phyloP scores from a whole-genome alignment of 2,888 invertebrate species.

The Tuberolachnus salignus region DNA sequence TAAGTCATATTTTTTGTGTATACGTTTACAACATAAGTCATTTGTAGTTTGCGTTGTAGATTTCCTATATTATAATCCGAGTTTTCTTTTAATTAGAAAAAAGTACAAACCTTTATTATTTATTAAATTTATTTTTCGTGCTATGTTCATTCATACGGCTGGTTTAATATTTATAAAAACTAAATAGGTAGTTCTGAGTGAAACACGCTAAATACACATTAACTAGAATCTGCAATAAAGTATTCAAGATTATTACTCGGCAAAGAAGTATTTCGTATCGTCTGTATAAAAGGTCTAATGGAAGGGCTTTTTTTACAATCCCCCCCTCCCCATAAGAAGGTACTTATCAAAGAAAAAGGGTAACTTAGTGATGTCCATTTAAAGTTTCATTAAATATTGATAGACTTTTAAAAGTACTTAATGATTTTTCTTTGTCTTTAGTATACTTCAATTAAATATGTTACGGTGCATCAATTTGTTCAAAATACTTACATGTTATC shows the following conservation, averaged over 20 bases:
- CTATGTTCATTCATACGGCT: background rate
- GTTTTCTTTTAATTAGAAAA: background rate
- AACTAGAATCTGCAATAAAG: conserved; percentile 13
- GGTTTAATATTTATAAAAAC: conserved; percentile 21
- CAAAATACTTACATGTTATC: no score
- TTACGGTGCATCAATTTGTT: background rate
- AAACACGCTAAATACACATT: conserved; percentile 17
- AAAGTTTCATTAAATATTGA: conserved; percentile 27
- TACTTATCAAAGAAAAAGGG: background rate
- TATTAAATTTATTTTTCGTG: conserved; percentile 11
- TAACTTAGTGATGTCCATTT: conserved; percentile 18
- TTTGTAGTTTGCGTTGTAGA: background rate
- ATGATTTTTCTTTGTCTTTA: background rate
- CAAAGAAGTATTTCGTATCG: conserved; percentile 22
- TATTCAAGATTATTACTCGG: conserved; percentile 29
- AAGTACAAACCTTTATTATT: background rate
- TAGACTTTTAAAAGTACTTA: conserved; percentile 21
- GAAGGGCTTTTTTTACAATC: conserved; percentile 9
- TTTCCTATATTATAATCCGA: background rate
- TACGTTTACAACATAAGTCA: background rate
- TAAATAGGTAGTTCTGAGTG: background rate
- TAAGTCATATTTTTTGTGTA: no score
- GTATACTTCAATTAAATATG: background rate
- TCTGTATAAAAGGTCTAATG: conserved; percentile 31
- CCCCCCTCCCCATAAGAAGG: conserved; percentile 6